Conservation (phyloP, 2,888 invertebrate species). For the Neoaliturus tenellus region DNA sequence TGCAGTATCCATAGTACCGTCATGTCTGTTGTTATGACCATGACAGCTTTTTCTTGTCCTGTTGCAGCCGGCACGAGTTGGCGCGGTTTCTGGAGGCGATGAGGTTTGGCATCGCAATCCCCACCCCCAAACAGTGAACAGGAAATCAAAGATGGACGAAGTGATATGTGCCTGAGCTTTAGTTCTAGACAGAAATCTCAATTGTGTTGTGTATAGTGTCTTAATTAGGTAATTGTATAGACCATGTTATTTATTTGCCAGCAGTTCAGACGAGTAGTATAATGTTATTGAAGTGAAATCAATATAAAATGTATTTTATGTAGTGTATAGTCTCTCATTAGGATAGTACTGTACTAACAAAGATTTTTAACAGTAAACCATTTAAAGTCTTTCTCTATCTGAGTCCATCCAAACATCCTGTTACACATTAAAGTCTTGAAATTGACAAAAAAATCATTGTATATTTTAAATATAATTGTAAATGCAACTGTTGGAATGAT, state of each 20-base stretch:
- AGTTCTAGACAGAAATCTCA: background rate
- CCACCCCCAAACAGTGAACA: conserved; percentile 3
- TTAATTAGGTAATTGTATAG: background rate
- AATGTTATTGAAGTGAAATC: background rate
- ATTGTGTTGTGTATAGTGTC: background rate
- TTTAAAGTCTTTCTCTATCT: background rate
- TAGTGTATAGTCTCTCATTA: background rate
- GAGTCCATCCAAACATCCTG: no score
- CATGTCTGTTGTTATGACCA: no score
- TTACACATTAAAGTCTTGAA: no score
- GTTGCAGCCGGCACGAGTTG: conserved; percentile 30
- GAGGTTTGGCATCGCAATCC: conserved; percentile 39
- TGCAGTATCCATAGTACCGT: no score
- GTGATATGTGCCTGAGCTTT: background rate
- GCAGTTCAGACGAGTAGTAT: background rate
- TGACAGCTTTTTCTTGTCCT: no score
- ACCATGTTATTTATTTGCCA: background rate
- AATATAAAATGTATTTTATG: background rate
- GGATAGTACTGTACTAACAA: no score
- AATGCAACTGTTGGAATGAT: no score
- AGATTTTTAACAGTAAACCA: no score
- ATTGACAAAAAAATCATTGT: no score
- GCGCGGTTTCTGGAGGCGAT: conserved; percentile 36
- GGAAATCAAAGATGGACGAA: background rate
- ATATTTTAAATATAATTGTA: no score